A percentile compares a stretch with the other conserved stretches of the same genome.
phyloP scores from a whole-genome alignment of 2,888 invertebrate genomes.

The Drosophila putrida region DNA sequence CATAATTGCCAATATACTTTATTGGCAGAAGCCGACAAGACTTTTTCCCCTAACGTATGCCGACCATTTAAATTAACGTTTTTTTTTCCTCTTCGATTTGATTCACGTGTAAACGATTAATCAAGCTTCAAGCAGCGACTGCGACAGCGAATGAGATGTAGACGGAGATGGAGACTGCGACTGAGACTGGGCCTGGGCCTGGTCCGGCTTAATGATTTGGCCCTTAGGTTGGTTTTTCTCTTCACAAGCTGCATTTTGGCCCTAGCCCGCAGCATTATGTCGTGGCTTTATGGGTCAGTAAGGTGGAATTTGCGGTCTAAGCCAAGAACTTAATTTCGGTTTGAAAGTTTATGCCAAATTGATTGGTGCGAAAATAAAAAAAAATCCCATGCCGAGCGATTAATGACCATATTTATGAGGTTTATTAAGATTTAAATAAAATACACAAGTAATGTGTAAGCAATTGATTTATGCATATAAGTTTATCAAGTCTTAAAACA shows the following conservation, averaged over 20 bases:
- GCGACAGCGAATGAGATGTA: neutral
- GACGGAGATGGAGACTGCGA: constrained; percentile 8
- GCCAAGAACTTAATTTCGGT: constrained; percentile 45
- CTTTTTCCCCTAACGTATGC: constrained; percentile 40
- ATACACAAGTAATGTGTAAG: constrained; percentile 12
- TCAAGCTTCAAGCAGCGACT: constrained; percentile 64
- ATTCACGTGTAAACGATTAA: constrained; percentile 77
- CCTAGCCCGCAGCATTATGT: constrained; percentile 51
- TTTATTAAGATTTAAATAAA: constrained; percentile 22
- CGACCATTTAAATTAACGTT: constrained; percentile 64
- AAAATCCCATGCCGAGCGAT: constrained; percentile 66
- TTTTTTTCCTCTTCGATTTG: constrained; percentile 53
- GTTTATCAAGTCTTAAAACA: constrained; percentile 8
- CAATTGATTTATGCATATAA: constrained; percentile 16
- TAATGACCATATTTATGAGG: constrained; percentile 47
- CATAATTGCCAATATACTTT: constrained; percentile 69
- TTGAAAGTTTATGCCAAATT: constrained; percentile 69
- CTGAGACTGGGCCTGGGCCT: constrained; percentile 27
- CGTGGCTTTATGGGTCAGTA: constrained; percentile 72
- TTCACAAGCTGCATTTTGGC: constrained; percentile 38
- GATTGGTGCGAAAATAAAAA: constrained; percentile 60
- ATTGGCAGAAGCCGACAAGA: constrained; percentile 51
- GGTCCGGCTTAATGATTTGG: constrained; percentile 27
- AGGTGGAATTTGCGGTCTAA: constrained; percentile 62
- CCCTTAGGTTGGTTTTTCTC: constrained; percentile 31